Conservation (phyloP, 2,113 vertebrate genomes). For the Lepisosteus oculatus region DNA sequence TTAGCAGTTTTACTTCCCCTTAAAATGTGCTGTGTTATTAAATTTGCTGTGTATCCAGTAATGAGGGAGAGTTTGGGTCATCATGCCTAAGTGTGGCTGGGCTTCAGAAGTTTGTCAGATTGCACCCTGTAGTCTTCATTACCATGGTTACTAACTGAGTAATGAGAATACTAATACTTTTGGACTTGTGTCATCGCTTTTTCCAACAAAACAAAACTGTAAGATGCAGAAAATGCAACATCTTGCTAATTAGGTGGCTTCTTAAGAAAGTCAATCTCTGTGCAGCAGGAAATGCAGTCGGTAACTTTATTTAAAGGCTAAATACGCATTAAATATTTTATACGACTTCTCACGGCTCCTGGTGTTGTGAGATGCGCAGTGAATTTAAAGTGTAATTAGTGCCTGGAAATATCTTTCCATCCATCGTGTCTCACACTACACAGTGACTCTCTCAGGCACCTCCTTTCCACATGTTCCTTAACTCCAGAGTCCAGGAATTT, state of each 20-base stretch:
- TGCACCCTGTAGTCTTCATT: too few species aligned
- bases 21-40: too few species aligned
- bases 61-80: too few species aligned
- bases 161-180: too few species aligned
- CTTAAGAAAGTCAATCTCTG: neutral
- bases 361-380: slow-evolving; percentile 1
- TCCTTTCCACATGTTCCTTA: neutral
- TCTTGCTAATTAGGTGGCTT: neutral
- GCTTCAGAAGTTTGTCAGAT: too few species aligned
- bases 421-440: neutral
- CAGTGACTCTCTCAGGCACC: neutral
- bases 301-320: slow-evolving; percentile 10
- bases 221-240: neutral
- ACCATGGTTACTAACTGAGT: too few species aligned
- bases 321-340: slow-evolving; percentile 10
- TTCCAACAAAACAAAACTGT: too few species aligned
- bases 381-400: slow-evolving; percentile 4
- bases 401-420: neutral
- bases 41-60: too few species aligned
- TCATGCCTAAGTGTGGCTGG: too few species aligned
- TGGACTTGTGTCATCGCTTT: too few species aligned
- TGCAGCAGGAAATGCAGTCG: neutral
- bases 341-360: neutral
- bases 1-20: too few species aligned
- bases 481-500: too few species aligned